Percentiles rank a stretch among this genome's conserved stretches.
Evolutionary conservation across 23 tunicate genomes (phyloP).

Genomic region (Corella eumyota): DNA sequence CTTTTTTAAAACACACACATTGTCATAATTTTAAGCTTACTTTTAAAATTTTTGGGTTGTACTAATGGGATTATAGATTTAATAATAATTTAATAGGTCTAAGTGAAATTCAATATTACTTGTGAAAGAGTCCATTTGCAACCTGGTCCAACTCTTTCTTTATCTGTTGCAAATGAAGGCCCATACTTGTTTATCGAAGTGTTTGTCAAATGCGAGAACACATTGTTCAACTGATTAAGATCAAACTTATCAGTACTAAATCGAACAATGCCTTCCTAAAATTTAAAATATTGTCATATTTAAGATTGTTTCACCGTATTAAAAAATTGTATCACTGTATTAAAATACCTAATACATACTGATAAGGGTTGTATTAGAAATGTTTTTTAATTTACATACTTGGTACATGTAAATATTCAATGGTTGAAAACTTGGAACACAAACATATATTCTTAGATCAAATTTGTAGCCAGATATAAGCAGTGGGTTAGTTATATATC

Average conservation of each 20-base stretch:
- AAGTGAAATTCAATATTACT: slow-evolving; percentile 21
- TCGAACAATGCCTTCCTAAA: slow-evolving; percentile 74
- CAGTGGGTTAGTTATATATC: slow-evolving; percentile 62
- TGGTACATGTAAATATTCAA: slow-evolving; percentile 79
- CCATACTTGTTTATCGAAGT: slow-evolving; percentile 89
- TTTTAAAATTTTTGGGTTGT: no score
- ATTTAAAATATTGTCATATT: not conserved
- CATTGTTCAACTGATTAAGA: slow-evolving; percentile 61
- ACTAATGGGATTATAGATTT: no score
- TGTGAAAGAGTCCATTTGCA: slow-evolving; percentile 92
- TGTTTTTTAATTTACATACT: slow-evolving; percentile 10
- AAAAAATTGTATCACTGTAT: not conserved
- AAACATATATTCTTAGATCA: slow-evolving; percentile 77
- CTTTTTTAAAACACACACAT: no score
- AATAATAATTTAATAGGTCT: no score
- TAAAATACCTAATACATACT: not conserved
- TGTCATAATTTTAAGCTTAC: no score
- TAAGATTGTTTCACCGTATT: not conserved
- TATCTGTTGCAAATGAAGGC: slow-evolving; percentile 63
- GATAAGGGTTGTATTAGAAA: not conserved
- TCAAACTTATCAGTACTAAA: slow-evolving; percentile 86
- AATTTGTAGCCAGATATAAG: slow-evolving; percentile 83
- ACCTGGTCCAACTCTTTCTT: slow-evolving; percentile 82
- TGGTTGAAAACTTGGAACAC: slow-evolving; percentile 87
- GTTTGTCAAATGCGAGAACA: slow-evolving; percentile 79